Evolutionary conservation across 1,140 invertebrate genomes (phyloP), one percentile per base, ranked within the genome.

Genomic region (Drosophila serrata): DNA sequence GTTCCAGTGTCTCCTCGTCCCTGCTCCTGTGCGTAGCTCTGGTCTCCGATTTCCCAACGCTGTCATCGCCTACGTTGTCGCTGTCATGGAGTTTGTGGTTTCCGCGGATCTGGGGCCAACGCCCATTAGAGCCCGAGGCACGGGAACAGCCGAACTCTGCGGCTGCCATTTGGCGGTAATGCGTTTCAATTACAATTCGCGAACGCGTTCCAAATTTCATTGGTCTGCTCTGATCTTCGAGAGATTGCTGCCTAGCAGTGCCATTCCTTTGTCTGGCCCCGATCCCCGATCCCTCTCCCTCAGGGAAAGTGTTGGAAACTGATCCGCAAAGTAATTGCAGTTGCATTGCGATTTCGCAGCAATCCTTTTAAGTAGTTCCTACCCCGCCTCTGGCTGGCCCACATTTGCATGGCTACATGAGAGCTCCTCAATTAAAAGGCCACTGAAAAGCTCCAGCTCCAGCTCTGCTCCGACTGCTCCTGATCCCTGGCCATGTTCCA

Each of bases 61-160:
- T 87, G 82, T 87, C 82, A 80, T 87, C 82, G 82, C 82, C 82
- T 88, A 87, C 81, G 79, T 82, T 87, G 59, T 75, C 75, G 45
- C 33, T 76, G 46, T 53, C 72, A 35, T 37, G 19, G 63, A 60
- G 12, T 33, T 53, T 86, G 64, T 59, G 56, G 63, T 56, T 51
- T 51, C 63, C 62, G 55, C 49, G 40, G 80, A 76, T 82, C 70
- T 75, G 33, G 56, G 45, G 76, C 67, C 81, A 82, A 84, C 81
- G 81, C 82, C 82, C 82, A 87, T 80, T 84, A 69, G 73, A 84
- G 51, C 67, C 78, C 43, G 46, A 53, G 51, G 69, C 64, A 65
- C 27, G 11, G 11, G 27, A 33, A 33, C 49, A 60, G 74, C 42
- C 61, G 42, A 79, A 58, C 39, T 77, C 57, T 65, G 55, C 6